Evolutionary conservation across 92 coral and sea anemone genomes (phyloP).

Genomic region (Pocillopora grandis): DNA sequence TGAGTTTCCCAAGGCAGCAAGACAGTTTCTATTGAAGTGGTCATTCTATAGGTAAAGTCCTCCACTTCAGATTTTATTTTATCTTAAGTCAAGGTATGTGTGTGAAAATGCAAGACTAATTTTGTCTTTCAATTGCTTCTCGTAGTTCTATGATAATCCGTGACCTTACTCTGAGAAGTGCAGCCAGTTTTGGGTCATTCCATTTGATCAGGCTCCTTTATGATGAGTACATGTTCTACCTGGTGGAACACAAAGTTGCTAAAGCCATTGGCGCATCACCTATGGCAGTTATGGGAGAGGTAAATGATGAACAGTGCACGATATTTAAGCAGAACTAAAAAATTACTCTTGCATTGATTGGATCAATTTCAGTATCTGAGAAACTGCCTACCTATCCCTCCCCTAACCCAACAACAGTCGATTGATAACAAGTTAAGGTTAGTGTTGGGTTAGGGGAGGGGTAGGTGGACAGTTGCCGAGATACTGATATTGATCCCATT

Average conservation of each 20-base stretch:
- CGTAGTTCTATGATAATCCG: slow-evolving; percentile 98
- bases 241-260: slow-evolving; percentile 98
- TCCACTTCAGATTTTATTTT: not conserved
- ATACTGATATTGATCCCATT: too few species aligned
- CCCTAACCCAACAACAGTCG: too few species aligned
- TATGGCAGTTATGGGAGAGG: slow-evolving; percentile 99
- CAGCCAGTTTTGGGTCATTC: slow-evolving; percentile 99
- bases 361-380: too few species aligned
- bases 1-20: slow-evolving; percentile 94
- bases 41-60: slow-evolving; percentile 90
- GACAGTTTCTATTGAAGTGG: slow-evolving; percentile 97
- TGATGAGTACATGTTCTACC: slow-evolving; percentile 98
- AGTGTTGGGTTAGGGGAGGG: too few species aligned
- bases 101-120: not conserved
- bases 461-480: too few species aligned
- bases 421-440: too few species aligned
- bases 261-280: slow-evolving; percentile 97
- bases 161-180: slow-evolving; percentile 96
- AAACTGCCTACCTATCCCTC: too few species aligned
- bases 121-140: not conserved
- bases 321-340: not conserved
- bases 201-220: slow-evolving; percentile 94
- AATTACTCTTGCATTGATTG: not conserved
- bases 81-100: too few species aligned
- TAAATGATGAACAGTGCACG: slow-evolving; percentile 14